A percentile compares a stretch with the other conserved stretches of the same genome.
Conservation (phyloP, 2,888 invertebrate genomes). For the Morpho helenor region DNA sequence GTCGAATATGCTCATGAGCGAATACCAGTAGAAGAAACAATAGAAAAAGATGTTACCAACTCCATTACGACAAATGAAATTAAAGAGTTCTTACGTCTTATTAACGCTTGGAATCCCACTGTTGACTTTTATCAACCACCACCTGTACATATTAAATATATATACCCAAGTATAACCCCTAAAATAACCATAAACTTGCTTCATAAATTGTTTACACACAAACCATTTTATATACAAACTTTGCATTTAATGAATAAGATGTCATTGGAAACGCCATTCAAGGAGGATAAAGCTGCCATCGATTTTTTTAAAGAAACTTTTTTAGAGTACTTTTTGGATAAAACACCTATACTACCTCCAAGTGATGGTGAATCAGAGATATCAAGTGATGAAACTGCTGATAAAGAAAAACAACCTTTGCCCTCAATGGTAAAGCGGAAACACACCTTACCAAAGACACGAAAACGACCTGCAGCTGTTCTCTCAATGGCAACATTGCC, state of each 20-base stretch:
- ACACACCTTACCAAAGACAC: constrained; percentile 53
- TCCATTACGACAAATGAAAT: constrained; percentile 67
- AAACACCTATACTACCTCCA: constrained; percentile 40
- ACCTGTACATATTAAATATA: constrained; percentile 86
- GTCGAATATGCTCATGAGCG: constrained; percentile 85
- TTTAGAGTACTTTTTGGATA: constrained; percentile 45
- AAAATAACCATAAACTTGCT: constrained; percentile 88
- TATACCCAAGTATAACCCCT: constrained; percentile 88
- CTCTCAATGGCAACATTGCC: constrained; percentile 42
- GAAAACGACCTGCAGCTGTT: constrained; percentile 47
- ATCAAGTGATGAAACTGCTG: constrained; percentile 55
- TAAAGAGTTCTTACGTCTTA: constrained; percentile 67
- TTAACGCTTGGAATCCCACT: constrained; percentile 70
- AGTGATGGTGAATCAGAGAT: constrained; percentile 64
- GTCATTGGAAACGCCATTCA: constrained; percentile 93
- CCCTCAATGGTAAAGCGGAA: constrained; percentile 54
- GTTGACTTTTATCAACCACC: constrained; percentile 87
- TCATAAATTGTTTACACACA: constrained; percentile 85
- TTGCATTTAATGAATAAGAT: constrained; percentile 97
- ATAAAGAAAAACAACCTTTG: constrained; percentile 35
- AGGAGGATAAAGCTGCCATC: constrained; percentile 53
- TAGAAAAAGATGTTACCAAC: constrained; percentile 49
- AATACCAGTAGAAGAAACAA: constrained; percentile 47
- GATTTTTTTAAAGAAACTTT: constrained; percentile 57
- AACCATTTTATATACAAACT: constrained; percentile 90